Evolutionary conservation across 2,113 vertebrate species (phyloP), one percentile per base, ranked within the genome.

Genomic region (Picathartes gymnocephalus): DNA sequence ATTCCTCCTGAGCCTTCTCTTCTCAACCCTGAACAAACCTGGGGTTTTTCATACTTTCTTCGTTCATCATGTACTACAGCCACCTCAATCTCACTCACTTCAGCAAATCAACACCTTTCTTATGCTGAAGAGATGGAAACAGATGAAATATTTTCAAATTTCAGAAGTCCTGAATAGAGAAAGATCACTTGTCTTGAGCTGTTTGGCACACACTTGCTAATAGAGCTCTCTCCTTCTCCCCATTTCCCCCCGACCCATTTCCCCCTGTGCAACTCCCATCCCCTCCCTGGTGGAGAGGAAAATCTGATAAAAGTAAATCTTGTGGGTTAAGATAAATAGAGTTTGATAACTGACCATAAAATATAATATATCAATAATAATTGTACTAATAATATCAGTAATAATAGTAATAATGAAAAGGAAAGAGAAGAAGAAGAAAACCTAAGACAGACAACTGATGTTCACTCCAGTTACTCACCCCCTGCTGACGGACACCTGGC

Each of bases 21-120:
- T 80, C 42, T 35, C 20, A 57, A 44, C 15, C 7, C 7, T 57
- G 35, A 73, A 44, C 20, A 62, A 66, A 57, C 3, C 15, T 33
- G 8, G 4, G 0, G 9, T 40, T 81, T 82, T 69, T 58, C 31
- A 44, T 16, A 10, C 7, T 82, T 44, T 78, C 17, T 35, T 71
- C 17, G 30, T n/a, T 42, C 11, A 25, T 3, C 0, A 0, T 57
- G 27, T 57, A 7, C 7, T 58, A 44, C 45, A 79, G 4, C 6
- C 14, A 3, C 10, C 44, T 48, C 31, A 62, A 18, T 44, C 70
- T 37, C 57, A 47, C 30, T 72, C 51, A 56, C 14, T 61, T 35
- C 18, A 79, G 10, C 15, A 69, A 58, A 31, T 39, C 16, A 81
- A 50, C 2, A 1, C 9, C 11, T 58, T 45, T 68, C 23, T 69